These are phyloP conservation scores for Calephelis nemesis DNA, from an alignment of 1,140 invertebrate genomes.

Conservation along the genomic window DNA sequence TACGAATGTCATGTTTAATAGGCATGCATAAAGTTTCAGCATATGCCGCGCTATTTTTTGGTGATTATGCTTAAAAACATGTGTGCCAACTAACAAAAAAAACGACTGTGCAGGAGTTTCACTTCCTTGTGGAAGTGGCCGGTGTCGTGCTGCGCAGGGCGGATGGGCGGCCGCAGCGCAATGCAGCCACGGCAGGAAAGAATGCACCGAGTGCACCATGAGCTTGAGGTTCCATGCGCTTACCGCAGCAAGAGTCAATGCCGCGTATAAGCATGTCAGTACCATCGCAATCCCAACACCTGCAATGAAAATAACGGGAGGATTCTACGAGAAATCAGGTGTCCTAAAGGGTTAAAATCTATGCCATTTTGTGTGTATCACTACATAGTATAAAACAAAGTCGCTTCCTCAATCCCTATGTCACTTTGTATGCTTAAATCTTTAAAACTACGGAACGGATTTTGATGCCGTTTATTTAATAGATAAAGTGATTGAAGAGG, in stretches of 20 bases:
- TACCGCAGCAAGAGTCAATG: constrained; percentile 42
- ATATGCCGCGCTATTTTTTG: too few relatives aligned
- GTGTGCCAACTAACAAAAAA: constrained; percentile 53
- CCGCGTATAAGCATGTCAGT: constrained; percentile 40
- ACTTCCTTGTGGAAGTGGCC: constrained; percentile 43
- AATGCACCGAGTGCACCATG: constrained; percentile 55
- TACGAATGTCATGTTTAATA: too few relatives aligned
- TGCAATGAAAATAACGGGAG: constrained; percentile 21
- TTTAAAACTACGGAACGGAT: too few relatives aligned
- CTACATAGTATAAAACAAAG: too few relatives aligned
- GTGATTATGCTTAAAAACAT: background rate
- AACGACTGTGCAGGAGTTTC: constrained; percentile 63
- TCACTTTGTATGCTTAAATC: too few relatives aligned
- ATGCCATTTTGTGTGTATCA: too few relatives aligned
- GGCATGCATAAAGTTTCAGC: too few relatives aligned
- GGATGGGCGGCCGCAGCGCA: constrained; percentile 53
- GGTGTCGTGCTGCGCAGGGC: constrained; percentile 56
- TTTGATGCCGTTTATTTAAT: too few relatives aligned
- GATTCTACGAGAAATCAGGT: too few relatives aligned
- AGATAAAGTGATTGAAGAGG: too few relatives aligned
- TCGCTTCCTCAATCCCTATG: too few relatives aligned
- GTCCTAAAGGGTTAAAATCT: too few relatives aligned
- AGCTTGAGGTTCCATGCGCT: constrained; percentile 53
- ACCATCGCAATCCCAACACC: constrained; percentile 62
- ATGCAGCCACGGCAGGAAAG: constrained; percentile 67